These are phyloP conservation scores for Episyrphus balteatus DNA, from an alignment of 1,140 invertebrate species.

Conservation along the genomic window DNA sequence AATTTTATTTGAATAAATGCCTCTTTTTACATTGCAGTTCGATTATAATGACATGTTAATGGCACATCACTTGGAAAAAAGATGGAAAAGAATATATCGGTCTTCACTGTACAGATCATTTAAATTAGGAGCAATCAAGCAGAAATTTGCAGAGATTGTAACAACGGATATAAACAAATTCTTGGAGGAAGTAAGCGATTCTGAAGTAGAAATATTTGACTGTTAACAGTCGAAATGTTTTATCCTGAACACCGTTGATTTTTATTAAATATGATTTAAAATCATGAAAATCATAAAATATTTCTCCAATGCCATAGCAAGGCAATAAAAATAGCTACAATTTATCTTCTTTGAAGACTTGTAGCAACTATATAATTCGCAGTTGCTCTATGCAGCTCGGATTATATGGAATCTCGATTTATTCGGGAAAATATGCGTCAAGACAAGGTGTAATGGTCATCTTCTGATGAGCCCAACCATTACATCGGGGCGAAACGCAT, in stretches of 20 bases:
- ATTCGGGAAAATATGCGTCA: too few species aligned
- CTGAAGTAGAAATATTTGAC: conserved; percentile 9
- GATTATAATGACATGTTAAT: conserved; percentile 37
- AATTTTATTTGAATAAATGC: too few species aligned
- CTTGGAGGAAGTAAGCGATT: conserved; percentile 43
- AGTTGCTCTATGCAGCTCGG: too few species aligned
- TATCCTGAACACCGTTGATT: too few species aligned
- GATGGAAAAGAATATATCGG: conserved; percentile 57
- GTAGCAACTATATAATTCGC: too few species aligned
- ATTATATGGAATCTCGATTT: too few species aligned
- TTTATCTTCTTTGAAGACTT: too few species aligned
- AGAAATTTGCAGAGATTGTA: conserved; percentile 68
- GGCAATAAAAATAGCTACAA: too few species aligned
- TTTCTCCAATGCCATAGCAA: conserved; percentile 5
- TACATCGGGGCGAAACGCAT: too few species aligned
- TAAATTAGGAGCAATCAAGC: conserved; percentile 58
- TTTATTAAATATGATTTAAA: too few species aligned
- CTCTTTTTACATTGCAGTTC: conserved; percentile 17
- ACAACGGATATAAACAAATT: conserved; percentile 61
- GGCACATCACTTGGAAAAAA: conserved; percentile 46
- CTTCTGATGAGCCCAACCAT: neutral
- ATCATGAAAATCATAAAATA: neutral
- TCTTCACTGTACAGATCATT: conserved; percentile 53
- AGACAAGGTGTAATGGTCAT: conserved; percentile 10
- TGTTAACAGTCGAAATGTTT: too few species aligned